Evolutionary conservation across 2,797 vertebrate genomes (phyloP).

Genomic region (Halcyon leucocephala): DNA sequence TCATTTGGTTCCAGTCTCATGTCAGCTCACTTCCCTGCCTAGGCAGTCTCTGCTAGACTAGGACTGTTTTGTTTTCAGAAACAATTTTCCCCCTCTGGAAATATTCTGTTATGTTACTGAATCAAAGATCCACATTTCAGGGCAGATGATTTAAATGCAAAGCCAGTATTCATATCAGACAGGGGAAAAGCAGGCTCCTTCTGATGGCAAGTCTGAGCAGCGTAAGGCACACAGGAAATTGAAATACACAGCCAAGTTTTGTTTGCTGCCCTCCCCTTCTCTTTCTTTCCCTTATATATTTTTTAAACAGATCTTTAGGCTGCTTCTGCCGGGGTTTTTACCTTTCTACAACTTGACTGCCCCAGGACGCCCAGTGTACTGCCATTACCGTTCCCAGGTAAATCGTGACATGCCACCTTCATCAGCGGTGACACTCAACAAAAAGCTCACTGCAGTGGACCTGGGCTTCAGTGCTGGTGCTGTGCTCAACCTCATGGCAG

Average conservation of each 20-base stretch:
- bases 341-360: background rate
- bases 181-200: background rate
- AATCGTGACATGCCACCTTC: rapidly evolving
- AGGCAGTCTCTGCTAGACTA: background rate
- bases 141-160: conserved; percentile 43
- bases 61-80: conserved; percentile 43
- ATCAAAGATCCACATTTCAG: conserved; percentile 40
- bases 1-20: background rate
- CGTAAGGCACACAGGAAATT: background rate
- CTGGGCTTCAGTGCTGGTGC: background rate
- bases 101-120: conserved; percentile 27
- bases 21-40: background rate
- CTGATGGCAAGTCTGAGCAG: background rate
- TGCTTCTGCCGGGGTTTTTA: background rate
- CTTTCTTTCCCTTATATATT: rapidly evolving
- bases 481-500: rapidly evolving
- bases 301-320: background rate
- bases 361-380: rapidly evolving
- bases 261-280: background rate
- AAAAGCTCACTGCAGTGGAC: background rate
- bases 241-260: conserved; percentile 2
- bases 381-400: rapidly evolving
- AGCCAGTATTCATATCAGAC: background rate
- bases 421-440: background rate
- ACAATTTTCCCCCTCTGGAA: conserved; percentile 40